These are phyloP conservation scores for Andrena cerasifolii DNA, from an alignment of 1,140 invertebrate genomes.

Conservation along the genomic window DNA sequence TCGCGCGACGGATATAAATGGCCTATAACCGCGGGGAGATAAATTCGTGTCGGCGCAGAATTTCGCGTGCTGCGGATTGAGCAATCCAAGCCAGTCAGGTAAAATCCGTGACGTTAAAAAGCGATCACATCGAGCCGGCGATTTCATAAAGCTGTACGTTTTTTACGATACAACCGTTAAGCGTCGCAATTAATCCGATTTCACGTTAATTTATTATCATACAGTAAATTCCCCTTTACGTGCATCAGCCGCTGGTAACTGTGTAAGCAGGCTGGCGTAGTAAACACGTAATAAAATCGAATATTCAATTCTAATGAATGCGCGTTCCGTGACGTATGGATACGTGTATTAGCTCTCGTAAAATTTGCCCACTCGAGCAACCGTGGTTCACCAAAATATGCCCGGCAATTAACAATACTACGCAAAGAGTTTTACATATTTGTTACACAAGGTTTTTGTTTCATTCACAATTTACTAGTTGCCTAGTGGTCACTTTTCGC, in stretches of 20 bases:
- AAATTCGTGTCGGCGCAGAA: constrained; percentile 41
- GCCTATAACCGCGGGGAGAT: constrained; percentile 15
- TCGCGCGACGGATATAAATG: constrained; percentile 27
- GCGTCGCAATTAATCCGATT: not conserved
- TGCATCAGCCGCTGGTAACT: not conserved
- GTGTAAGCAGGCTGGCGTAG: not conserved
- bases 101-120: constrained; percentile 39
- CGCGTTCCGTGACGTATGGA: no score
- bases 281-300: not conserved
- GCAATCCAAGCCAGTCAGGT: constrained; percentile 9
- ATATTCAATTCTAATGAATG: constrained; percentile 5
- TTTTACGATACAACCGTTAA: not conserved
- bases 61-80: constrained; percentile 41
- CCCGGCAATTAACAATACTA: no score
- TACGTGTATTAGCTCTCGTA: no score
- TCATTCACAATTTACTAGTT: no score
- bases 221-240: not conserved
- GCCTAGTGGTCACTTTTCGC: no score
- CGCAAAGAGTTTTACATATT: no score
- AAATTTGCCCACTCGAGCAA: no score
- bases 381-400: no score
- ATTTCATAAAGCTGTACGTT: constrained; percentile 20
- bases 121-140: constrained; percentile 1
- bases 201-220: constrained; percentile 5
- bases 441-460: no score